Conservation (phyloP, 2,888 invertebrate genomes). For the Anticlea derivata region DNA sequence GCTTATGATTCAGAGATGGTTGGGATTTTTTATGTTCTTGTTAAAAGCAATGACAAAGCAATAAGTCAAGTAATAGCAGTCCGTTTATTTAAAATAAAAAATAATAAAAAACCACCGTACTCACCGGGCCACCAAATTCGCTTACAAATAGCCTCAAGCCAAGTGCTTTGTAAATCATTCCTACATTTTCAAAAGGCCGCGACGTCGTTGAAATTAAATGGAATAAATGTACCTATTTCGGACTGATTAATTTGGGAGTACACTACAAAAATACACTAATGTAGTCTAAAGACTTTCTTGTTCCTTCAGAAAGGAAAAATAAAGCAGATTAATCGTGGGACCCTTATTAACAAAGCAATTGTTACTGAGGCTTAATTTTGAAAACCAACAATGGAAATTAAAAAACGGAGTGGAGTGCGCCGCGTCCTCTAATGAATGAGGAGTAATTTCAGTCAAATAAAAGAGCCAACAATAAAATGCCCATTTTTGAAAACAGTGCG, state of each 20-base stretch:
- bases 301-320: slow-evolving; percentile 55
- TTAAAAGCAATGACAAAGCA: background rate
- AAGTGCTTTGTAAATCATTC: slow-evolving; percentile 18
- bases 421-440: slow-evolving; percentile 78
- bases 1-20: no score
- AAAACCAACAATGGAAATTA: slow-evolving; percentile 81
- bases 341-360: slow-evolving; percentile 80
- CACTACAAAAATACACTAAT: slow-evolving; percentile 46
- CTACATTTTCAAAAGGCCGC: slow-evolving; percentile 15
- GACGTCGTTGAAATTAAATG: slow-evolving; percentile 21
- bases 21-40: no score
- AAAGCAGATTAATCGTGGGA: slow-evolving; percentile 66
- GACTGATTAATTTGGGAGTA: slow-evolving; percentile 47
- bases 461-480: slow-evolving; percentile 77
- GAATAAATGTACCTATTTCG: slow-evolving; percentile 39
- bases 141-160: slow-evolving; percentile 20
- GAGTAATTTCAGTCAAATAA: slow-evolving; percentile 80
- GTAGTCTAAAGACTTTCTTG: slow-evolving; percentile 48
- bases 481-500: slow-evolving; percentile 72
- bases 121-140: no score
- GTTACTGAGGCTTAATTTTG: slow-evolving; percentile 77
- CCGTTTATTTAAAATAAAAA: slow-evolving; percentile 8
- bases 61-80: background rate
- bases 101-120: slow-evolving; percentile 13
- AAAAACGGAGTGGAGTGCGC: slow-evolving; percentile 72